Evolutionary conservation across 2,797 vertebrate species (phyloP), one percentile per base, ranked within the genome.

Genomic region (Hydrophis major): DNA sequence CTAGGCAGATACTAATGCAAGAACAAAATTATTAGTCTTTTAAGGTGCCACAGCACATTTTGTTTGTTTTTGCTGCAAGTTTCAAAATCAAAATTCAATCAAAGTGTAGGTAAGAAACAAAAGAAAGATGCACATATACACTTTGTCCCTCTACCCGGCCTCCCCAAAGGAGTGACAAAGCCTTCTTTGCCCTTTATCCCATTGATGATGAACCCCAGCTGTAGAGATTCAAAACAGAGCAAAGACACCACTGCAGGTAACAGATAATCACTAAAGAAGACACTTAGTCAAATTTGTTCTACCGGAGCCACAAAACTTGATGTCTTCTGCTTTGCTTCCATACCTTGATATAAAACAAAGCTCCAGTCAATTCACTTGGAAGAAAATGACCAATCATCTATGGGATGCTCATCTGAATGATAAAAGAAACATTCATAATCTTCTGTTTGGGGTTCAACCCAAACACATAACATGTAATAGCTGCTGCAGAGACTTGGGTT

Each of bases 361-460:
- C 92, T 96, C 96, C 95, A 95, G 95, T 96, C 96, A 96, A 96
- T 95, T 90, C 93, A 96, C 93, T 95, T 95, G 94, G 96, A 97
- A 94, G 89, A 96, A 28, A 96, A 96, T 96, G 94, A 95, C 94
- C 96, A 96, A 93, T 94, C 91, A 96, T 96, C 96, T 96, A 94
- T 96, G 96, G 90, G 95, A 97, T 97, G 78, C 97, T 97, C 97
- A 94, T 95, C 93, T 96, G 95, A 96, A 97, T 94, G 96, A 96
- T 95, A 95, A 96, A 96, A 94, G 95, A 96, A 97, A 96, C 93
- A 97, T 95, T 95, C 94, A 96, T 94, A 95, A 96, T 96, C 94
- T 69, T 96, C 95, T 95, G 96, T 95, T 91, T 95, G 95, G 90
- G 3, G 0, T 96, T 96, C 96, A 95, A 93, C 96, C 97, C 96